Evolutionary conservation across 2,888 invertebrate species (phyloP).

Genomic region (Nomada goodeniana): DNA sequence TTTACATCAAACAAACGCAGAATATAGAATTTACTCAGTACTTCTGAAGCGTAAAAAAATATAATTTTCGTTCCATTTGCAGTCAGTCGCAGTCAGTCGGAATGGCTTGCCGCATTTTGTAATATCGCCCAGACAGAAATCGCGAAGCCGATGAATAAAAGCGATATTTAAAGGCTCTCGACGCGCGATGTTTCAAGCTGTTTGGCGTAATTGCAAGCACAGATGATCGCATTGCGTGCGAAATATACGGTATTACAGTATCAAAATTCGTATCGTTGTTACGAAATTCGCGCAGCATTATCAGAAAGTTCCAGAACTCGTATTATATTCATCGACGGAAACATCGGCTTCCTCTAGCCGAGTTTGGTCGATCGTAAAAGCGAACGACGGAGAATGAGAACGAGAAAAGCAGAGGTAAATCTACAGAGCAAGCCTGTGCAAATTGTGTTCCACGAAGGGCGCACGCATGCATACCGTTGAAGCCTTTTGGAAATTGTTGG

Average conservation of each 20-base stretch:
- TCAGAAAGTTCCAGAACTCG: conserved; percentile 31
- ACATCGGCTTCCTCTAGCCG: conserved; percentile 37
- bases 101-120: no score
- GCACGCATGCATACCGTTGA: conserved; percentile 38
- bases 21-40: no score
- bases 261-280: conserved; percentile 18
- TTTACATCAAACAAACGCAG: background rate
- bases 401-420: conserved; percentile 51
- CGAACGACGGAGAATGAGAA: conserved; percentile 47
- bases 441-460: conserved; percentile 28
- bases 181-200: no score
- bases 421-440: conserved; percentile 30
- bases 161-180: no score
- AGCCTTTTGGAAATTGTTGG: conserved; percentile 44
- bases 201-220: background rate
- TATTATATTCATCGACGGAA: conserved; percentile 44
- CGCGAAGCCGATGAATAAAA: no score
- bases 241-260: background rate
- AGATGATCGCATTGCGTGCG: background rate
- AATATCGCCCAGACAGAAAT: no score
- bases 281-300: conserved; percentile 20
- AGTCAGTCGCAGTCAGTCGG: no score
- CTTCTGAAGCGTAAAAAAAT: no score
- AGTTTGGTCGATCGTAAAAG: conserved; percentile 56
- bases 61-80: no score